Evolutionary conservation across 1,140 invertebrate species (phyloP), one percentile per base, ranked within the genome.

Genomic region (Heterodera schachtii): DNA sequence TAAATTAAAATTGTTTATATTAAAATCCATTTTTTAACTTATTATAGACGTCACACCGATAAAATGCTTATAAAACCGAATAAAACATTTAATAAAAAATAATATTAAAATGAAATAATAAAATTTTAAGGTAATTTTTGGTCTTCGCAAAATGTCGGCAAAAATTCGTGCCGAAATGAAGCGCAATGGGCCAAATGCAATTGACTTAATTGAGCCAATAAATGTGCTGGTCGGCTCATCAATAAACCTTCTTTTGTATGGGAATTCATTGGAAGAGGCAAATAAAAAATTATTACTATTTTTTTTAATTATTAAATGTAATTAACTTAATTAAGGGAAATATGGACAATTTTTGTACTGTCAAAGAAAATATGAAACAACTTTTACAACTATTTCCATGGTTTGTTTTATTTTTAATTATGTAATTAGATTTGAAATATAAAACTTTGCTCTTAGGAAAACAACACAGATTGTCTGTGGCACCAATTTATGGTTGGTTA

Each of bases 81-180:
- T n/a, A n/a, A n/a, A n/a, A n/a, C n/a, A n/a, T n/a, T n/a, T n/a
- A n/a, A n/a, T n/a, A n/a, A n/a, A n/a, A n/a, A n/a, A n/a, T n/a
- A n/a, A n/a, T n/a, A n/a, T n/a, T n/a, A n/a, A n/a, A n/a, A n/a
- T n/a, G n/a, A n/a, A n/a, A n/a, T n/a, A n/a, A n/a, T n/a, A n/a
- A n/a, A n/a, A n/a, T n/a, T n/a, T n/a, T n/a, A n/a, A n/a, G 75
- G 16, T 78, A 46, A 43, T 69, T 21, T n/a, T 70, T 44, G 76
- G 69, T 41, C 47, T 78, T 43, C 76, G 64, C 64, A 78, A 78
- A 78, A 60, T 78, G 52, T 78, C 76, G 11, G 76, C 64, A 66
- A 78, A 67, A 78, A 78, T 78, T 2, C 49, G 76, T 11, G 46
- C 57, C 64, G 52, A 78, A 67, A 71, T 71, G 4, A 67, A 60